A percentile compares a stretch with the other conserved stretches of the same genome.
These are phyloP conservation scores for Acanthoscelides obtectus DNA, from an alignment of 2,888 invertebrate species.

Conservation along the genomic window DNA sequence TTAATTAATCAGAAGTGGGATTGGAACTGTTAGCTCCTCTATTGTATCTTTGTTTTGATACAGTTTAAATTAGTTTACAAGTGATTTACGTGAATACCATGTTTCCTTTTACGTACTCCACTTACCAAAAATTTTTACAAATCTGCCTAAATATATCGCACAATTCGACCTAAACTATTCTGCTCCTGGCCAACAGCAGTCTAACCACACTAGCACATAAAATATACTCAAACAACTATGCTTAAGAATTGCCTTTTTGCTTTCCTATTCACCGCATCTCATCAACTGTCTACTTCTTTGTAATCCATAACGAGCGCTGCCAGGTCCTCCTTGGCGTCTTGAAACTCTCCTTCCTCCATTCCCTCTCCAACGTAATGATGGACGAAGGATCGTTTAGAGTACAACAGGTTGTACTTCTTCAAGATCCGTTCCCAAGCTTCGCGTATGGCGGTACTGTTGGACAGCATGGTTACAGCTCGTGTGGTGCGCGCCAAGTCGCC, in stretches of 20 bases:
- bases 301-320: constrained; percentile 63
- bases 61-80: no score
- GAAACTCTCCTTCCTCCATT: constrained; percentile 64
- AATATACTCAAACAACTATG: no score
- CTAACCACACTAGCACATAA: no score
- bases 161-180: no score
- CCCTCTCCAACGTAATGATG: constrained; percentile 81
- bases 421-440: constrained; percentile 75
- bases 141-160: no score
- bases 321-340: constrained; percentile 59
- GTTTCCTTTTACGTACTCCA: no score
- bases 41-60: no score
- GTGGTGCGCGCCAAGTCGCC: constrained; percentile 69
- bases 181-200: no score
- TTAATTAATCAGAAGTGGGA: no score
- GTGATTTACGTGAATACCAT: no score
- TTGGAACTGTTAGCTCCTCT: no score
- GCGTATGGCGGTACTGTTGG: constrained; percentile 76
- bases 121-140: no score
- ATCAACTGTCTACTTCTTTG: constrained; percentile 55
- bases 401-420: constrained; percentile 78
- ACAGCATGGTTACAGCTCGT: constrained; percentile 79
- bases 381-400: constrained; percentile 77
- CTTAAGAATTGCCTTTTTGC: background rate
- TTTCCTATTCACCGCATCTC: background rate